phyloP scores from a whole-genome alignment of 2,888 invertebrate species.

The Lasius platythorax region DNA sequence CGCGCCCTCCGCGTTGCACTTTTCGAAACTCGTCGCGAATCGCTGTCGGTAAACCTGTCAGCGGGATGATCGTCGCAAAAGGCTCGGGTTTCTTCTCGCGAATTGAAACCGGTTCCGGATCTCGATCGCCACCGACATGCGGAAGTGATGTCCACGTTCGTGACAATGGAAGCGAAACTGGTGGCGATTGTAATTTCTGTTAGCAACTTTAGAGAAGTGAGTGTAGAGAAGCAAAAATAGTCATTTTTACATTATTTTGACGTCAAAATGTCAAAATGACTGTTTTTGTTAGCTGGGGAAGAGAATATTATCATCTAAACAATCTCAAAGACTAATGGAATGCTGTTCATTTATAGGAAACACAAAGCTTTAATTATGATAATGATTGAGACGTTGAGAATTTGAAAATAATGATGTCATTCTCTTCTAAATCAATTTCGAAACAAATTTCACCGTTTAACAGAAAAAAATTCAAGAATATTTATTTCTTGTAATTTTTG shows the following conservation, averaged over 20 bases:
- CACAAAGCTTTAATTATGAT: too few relatives aligned
- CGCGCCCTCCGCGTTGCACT: constrained; percentile 65
- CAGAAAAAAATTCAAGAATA: too few relatives aligned
- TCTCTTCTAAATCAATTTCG: too few relatives aligned
- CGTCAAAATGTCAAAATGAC: too few relatives aligned
- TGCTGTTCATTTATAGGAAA: background rate
- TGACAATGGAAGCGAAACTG: background rate
- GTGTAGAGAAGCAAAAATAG: too few relatives aligned
- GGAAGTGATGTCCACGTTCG: background rate
- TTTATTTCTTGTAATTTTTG: too few relatives aligned
- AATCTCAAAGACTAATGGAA: background rate
- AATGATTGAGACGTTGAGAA: too few relatives aligned
- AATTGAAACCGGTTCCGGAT: background rate
- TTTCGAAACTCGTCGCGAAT: constrained; percentile 62
- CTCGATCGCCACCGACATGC: background rate
- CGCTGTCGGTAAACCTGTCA: constrained; percentile 69
- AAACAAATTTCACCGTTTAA: too few relatives aligned
- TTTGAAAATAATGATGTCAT: too few relatives aligned
- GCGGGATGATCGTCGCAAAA: background rate
- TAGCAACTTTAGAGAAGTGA: background rate
- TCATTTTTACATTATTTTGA: too few relatives aligned
- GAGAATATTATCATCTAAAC: background rate
- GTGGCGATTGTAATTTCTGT: background rate
- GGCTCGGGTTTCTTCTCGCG: background rate
- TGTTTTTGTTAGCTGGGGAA: background rate